Evolutionary conservation across 1,140 invertebrate species (phyloP).

Genomic region (Physella acuta): DNA sequence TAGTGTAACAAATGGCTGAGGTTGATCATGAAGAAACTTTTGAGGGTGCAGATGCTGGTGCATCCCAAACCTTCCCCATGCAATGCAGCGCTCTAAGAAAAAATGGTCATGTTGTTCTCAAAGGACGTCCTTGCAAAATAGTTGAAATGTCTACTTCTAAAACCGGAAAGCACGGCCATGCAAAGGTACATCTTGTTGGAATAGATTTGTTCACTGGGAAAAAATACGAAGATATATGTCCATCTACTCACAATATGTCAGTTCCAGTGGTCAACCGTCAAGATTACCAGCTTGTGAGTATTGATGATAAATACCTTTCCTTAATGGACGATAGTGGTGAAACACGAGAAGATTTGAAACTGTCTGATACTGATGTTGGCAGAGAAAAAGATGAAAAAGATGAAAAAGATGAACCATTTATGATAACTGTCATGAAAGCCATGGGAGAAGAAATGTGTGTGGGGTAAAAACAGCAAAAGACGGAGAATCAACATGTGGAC

Average conservation of each 20-base stretch:
- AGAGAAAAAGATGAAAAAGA: constrained; percentile 34
- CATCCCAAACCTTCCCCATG: constrained; percentile 95
- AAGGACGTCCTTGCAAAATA: constrained; percentile 97
- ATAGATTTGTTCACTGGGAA: constrained; percentile 99
- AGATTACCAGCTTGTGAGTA: constrained; percentile 77
- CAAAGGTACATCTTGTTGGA: constrained; percentile 95
- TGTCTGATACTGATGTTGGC: constrained; percentile 79
- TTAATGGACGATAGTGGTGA: constrained; percentile 93
- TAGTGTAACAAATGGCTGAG: too few species aligned
- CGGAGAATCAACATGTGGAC: too few species aligned
- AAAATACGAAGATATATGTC: constrained; percentile 99
- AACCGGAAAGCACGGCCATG: constrained; percentile 99
- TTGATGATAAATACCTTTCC: constrained; percentile 85
- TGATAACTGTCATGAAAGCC: not conserved
- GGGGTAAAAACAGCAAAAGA: not conserved
- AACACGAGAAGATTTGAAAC: constrained; percentile 90
- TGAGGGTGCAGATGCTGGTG: constrained; percentile 75
- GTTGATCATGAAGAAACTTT: constrained; percentile 61
- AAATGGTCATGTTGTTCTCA: constrained; percentile 98
- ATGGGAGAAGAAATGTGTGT: not conserved
- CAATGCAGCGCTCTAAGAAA: constrained; percentile 98
- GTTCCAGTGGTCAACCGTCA: constrained; percentile 96
- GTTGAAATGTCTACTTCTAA: constrained; percentile 99
- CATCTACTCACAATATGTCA: constrained; percentile 99
- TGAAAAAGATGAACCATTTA: constrained; percentile 30